phyloP scores from a whole-genome alignment of 2,113 vertebrate genomes.

The Zingel zingel region DNA sequence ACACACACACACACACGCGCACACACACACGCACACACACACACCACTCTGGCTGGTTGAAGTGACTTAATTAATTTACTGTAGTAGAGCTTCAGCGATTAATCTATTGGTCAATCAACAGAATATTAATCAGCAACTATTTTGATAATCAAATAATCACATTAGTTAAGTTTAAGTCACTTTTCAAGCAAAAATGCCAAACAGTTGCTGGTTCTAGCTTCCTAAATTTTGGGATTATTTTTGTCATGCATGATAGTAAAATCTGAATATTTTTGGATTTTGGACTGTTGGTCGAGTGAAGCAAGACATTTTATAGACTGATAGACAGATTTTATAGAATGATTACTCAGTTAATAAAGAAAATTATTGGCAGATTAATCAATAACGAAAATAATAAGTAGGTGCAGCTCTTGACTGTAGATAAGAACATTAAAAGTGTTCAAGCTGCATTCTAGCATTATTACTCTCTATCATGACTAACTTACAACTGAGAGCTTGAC shows the following conservation, averaged over 20 bases:
- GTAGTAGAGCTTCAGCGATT: not conserved
- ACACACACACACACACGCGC: not conserved
- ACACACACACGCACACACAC: too few relatives aligned
- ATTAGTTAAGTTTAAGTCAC: not conserved
- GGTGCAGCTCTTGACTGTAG: not conserved
- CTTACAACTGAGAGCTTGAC: not conserved
- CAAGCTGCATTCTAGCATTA: not conserved
- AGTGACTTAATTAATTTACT: not conserved
- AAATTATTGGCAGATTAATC: not conserved
- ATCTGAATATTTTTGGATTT: not conserved
- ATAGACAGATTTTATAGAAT: not conserved
- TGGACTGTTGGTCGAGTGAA: not conserved
- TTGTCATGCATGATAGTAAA: not conserved
- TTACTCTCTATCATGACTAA: not conserved
- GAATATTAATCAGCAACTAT: not conserved
- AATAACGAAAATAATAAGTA: not conserved
- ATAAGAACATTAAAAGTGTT: not conserved
- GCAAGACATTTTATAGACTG: not conserved
- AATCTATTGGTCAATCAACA: too few relatives aligned
- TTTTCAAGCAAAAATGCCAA: not conserved
- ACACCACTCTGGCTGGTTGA: not conserved
- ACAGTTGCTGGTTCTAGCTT: not conserved
- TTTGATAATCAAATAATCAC: not conserved
- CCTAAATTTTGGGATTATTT: not conserved
- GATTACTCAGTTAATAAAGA: not conserved